Conservation (phyloP, 2,888 invertebrate genomes). For the Petrolisthes cinctipes region DNA sequence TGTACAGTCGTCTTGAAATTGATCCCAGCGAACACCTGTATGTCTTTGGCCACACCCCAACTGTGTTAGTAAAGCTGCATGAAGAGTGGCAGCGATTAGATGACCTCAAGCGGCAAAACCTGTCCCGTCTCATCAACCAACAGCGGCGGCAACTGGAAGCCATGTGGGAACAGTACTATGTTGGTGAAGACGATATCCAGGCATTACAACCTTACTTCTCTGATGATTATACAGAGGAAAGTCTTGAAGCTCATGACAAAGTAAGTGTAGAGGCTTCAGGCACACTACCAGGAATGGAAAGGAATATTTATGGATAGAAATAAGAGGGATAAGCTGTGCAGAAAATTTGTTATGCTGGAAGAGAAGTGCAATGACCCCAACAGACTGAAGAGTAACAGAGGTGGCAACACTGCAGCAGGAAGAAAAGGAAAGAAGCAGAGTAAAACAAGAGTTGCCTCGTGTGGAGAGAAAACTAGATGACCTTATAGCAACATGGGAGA, state of each 20-base stretch:
- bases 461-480: slow-evolving; percentile 40
- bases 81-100: slow-evolving; percentile 76
- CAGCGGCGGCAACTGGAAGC: slow-evolving; percentile 79
- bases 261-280: slow-evolving; percentile 78
- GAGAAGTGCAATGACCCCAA: slow-evolving; percentile 82
- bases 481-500: neutral
- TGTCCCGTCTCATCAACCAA: slow-evolving; percentile 76
- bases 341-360: slow-evolving; percentile 82
- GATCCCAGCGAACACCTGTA: slow-evolving; percentile 26
- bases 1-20: slow-evolving; percentile 17
- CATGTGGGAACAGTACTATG: slow-evolving; percentile 84
- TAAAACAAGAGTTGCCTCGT: slow-evolving; percentile 47
- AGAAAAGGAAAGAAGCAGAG: slow-evolving; percentile 72
- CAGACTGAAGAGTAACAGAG: slow-evolving; percentile 84
- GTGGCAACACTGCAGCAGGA: slow-evolving; percentile 87
- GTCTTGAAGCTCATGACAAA: slow-evolving; percentile 82
- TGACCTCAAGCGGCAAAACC: slow-evolving; percentile 81
- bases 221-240: slow-evolving; percentile 80
- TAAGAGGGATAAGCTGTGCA: slow-evolving; percentile 76
- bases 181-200: slow-evolving; percentile 73
- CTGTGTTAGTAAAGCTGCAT: slow-evolving; percentile 11
- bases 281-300: slow-evolving; percentile 68
- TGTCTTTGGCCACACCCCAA: neutral
- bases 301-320: slow-evolving; percentile 20
- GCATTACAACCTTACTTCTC: slow-evolving; percentile 77